Evolutionary conservation across 1,140 invertebrate genomes (phyloP).

Genomic region (Bombyx mandarina): DNA sequence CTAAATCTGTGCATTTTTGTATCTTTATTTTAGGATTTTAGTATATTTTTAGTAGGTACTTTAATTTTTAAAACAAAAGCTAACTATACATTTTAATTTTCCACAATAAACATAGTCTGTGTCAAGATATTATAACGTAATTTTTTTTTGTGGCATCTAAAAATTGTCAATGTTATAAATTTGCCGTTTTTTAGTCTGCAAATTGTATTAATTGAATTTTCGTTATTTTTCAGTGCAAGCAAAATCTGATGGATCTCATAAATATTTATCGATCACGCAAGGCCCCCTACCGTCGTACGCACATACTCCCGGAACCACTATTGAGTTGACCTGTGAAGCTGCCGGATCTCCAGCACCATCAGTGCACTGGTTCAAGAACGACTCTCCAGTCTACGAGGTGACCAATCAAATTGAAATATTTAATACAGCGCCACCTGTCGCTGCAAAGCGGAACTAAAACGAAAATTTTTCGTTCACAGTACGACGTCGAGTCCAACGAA

Average conservation of each 20-base stretch:
- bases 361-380: slow-evolving; percentile 78
- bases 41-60: too few species aligned
- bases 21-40: too few species aligned
- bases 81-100: too few species aligned
- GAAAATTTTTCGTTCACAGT: slow-evolving; percentile 24
- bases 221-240: slow-evolving; percentile 22
- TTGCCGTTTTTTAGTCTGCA: too few species aligned
- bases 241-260: slow-evolving; percentile 10
- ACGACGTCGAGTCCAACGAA: slow-evolving; percentile 67
- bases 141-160: too few species aligned
- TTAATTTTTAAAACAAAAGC: too few species aligned
- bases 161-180: too few species aligned
- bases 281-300: slow-evolving; percentile 49
- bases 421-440: neutral
- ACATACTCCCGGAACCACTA: slow-evolving; percentile 53
- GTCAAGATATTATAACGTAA: too few species aligned
- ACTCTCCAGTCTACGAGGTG: slow-evolving; percentile 74
- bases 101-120: too few species aligned
- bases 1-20: too few species aligned
- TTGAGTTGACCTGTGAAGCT: slow-evolving; percentile 79
- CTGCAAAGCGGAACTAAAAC: neutral
- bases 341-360: slow-evolving; percentile 78
- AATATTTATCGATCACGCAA: slow-evolving; percentile 70
- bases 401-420: slow-evolving; percentile 11
- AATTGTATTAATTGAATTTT: neutral